Evolutionary conservation across 2,888 invertebrate genomes (phyloP).

Genomic region (Gandaritis pyraliata): DNA sequence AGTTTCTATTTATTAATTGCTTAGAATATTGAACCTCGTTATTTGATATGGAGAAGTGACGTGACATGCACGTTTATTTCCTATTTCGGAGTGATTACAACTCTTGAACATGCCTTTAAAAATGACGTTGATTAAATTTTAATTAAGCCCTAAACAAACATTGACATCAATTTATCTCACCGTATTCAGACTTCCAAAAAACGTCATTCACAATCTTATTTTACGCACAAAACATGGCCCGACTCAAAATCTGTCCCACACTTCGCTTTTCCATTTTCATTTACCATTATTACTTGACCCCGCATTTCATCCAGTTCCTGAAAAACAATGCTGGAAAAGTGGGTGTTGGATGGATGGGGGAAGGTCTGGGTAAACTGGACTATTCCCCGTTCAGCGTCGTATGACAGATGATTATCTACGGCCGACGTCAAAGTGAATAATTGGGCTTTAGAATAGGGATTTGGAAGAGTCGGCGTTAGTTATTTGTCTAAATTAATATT

Average conservation of each 20-base stretch:
- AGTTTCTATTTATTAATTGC: no score
- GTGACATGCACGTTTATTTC: no score
- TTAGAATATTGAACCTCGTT: no score
- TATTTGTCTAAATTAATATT: constrained; percentile 44
- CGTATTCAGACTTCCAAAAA: constrained; percentile 51
- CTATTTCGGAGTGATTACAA: background rate
- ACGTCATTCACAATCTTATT: constrained; percentile 72
- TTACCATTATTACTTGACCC: constrained; percentile 49
- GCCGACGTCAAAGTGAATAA: constrained; percentile 82
- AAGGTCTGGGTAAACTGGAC: constrained; percentile 61
- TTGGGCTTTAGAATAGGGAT: constrained; percentile 74
- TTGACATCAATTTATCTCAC: constrained; percentile 52
- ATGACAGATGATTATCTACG: constrained; percentile 84
- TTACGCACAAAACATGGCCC: constrained; percentile 69
- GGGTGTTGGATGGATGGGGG: constrained; percentile 46
- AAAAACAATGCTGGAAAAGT: constrained; percentile 41
- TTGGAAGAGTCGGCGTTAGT: constrained; percentile 55
- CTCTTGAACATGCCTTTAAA: background rate
- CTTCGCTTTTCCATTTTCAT: constrained; percentile 67
- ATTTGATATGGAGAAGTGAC: no score
- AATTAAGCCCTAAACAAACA: constrained; percentile 37
- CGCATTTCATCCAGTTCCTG: constrained; percentile 38
- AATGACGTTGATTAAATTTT: constrained; percentile 15
- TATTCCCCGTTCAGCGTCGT: constrained; percentile 65
- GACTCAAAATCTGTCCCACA: constrained; percentile 68